These are phyloP conservation scores for Sinohyriopsis cumingii DNA, from an alignment of 2,888 invertebrate species.

Conservation along the genomic window DNA sequence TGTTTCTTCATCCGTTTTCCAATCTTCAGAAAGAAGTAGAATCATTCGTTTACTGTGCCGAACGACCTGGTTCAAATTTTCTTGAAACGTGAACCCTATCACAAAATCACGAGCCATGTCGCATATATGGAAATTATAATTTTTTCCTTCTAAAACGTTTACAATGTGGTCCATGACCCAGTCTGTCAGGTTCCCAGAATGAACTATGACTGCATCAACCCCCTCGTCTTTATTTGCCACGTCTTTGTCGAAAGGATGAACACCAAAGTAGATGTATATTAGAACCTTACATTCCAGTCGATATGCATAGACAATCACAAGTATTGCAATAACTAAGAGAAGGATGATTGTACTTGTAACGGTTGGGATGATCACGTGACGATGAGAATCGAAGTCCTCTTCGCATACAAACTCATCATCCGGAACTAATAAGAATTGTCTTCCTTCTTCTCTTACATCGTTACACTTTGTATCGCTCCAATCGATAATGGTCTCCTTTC, in stretches of 20 bases:
- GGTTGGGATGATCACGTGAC: conserved; percentile 31
- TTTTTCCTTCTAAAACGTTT: conserved; percentile 24
- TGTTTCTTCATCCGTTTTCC: conserved; percentile 23
- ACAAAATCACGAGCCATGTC: conserved; percentile 43
- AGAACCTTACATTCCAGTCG: conserved; percentile 43
- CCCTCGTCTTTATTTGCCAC: conserved; percentile 25
- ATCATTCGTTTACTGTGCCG: conserved; percentile 41
- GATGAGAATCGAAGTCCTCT: conserved; percentile 27
- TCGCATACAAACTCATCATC: conserved; percentile 36
- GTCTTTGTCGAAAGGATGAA: conserved; percentile 48
- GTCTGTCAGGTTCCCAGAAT: conserved; percentile 26
- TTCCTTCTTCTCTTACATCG: conserved; percentile 19
- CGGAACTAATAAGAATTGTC: conserved; percentile 19
- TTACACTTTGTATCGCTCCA: conserved; percentile 16
- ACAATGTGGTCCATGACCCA: conserved; percentile 42
- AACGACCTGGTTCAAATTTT: conserved; percentile 43
- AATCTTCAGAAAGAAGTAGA: conserved; percentile 33
- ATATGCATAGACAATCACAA: conserved; percentile 28
- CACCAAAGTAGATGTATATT: conserved; percentile 43
- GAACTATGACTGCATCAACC: conserved; percentile 41
- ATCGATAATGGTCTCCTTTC: conserved; percentile 8
- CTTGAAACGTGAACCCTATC: conserved; percentile 40
- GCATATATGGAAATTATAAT: conserved; percentile 30
- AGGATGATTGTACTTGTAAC: conserved; percentile 20
- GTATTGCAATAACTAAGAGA: conserved; percentile 13